Evolutionary conservation across 2,113 vertebrate species (phyloP).

Genomic region (Takifugu flavidus): DNA sequence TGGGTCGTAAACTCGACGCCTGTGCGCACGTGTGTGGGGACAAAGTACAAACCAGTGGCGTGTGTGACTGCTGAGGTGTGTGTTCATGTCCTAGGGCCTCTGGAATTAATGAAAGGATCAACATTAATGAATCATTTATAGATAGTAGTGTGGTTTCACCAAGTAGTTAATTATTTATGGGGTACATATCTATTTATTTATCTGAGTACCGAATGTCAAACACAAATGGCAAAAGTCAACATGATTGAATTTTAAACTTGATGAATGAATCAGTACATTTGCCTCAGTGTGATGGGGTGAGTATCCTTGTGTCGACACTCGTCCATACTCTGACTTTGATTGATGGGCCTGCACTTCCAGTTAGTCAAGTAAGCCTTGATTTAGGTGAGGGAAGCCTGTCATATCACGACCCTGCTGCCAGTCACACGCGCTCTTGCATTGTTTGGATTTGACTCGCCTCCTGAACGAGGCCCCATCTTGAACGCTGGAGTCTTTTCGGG

Average conservation of each 20-base stretch:
- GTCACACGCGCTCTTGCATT: slow-evolving; percentile 1
- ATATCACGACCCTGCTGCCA: slow-evolving; percentile 6
- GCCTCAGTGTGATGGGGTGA: slow-evolving; percentile 10
- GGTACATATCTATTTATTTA: not conserved
- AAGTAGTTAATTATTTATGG: too few species aligned
- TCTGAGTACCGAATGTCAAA: not conserved
- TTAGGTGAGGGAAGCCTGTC: slow-evolving; percentile 1
- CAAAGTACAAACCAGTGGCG: not conserved
- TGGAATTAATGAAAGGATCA: too few species aligned
- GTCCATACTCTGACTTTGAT: slow-evolving; percentile 14
- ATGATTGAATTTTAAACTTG: too few species aligned
- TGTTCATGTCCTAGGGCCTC: too few species aligned
- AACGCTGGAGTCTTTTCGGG: slow-evolving; percentile 8
- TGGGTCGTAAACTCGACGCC: too few species aligned
- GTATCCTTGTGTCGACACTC: not conserved
- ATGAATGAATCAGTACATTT: too few species aligned
- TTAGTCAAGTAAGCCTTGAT: not conserved
- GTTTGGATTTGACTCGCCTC: slow-evolving; percentile 1
- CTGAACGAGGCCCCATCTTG: not conserved
- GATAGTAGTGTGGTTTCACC: too few species aligned
- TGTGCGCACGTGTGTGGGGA: too few species aligned
- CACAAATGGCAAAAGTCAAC: not conserved
- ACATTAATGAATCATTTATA: too few species aligned
- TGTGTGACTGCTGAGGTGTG: too few species aligned
- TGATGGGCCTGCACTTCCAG: not conserved